Conservation (phyloP, 2,888 invertebrate genomes). For the Andrena dorsata region DNA sequence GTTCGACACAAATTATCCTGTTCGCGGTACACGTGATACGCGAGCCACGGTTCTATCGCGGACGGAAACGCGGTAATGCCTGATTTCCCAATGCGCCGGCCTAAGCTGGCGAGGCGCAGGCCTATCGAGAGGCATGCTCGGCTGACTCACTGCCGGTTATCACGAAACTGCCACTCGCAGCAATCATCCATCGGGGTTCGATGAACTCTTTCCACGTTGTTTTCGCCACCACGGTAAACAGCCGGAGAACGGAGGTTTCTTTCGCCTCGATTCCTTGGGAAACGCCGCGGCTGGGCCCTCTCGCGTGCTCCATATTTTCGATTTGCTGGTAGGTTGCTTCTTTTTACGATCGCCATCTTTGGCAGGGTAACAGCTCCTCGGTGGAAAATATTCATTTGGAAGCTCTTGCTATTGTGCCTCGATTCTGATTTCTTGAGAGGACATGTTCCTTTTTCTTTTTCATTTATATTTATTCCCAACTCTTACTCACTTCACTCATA, state of each 20-base stretch:
- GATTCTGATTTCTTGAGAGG: too few species aligned
- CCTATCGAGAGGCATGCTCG: slow-evolving; percentile 27
- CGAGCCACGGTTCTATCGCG: slow-evolving; percentile 20
- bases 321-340: neutral
- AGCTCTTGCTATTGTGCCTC: too few species aligned
- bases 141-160: slow-evolving; percentile 57
- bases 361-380: too few species aligned
- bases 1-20: slow-evolving; percentile 73
- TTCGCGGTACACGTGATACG: slow-evolving; percentile 65
- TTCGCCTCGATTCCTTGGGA: slow-evolving; percentile 39
- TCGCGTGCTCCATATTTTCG: neutral
- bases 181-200: slow-evolving; percentile 42
- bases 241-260: slow-evolving; percentile 19
- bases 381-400: too few species aligned
- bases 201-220: slow-evolving; percentile 49
- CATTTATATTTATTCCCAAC: too few species aligned
- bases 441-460: too few species aligned
- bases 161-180: slow-evolving; percentile 44
- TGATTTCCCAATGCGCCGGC: slow-evolving; percentile 61
- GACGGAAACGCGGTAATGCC: slow-evolving; percentile 60
- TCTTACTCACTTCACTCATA: too few species aligned
- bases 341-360: neutral
- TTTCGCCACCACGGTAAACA: slow-evolving; percentile 44
- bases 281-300: slow-evolving; percentile 7
- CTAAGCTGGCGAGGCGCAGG: slow-evolving; percentile 7